These are phyloP conservation scores for Pristionchus japonicus DNA, from an alignment of 2,888 invertebrate species.

Conservation along the genomic window DNA sequence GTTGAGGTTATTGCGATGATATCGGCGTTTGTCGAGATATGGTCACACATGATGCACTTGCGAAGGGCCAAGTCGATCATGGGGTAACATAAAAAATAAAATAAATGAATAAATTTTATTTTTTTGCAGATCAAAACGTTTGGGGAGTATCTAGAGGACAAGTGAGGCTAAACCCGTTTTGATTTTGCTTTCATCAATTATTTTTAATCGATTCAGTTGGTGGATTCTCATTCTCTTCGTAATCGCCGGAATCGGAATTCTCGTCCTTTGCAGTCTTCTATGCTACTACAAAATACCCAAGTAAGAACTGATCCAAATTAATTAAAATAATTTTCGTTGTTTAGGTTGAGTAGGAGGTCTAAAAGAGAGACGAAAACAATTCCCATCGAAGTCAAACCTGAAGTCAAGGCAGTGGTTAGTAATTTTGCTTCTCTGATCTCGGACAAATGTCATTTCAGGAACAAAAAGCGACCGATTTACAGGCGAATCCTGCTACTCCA, in stretches of 20 bases:
- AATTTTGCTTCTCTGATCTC: not conserved
- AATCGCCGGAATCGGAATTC: not conserved
- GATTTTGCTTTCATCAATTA: too few species aligned
- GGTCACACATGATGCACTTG: not conserved
- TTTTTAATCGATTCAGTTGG: not conserved
- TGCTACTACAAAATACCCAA: conserved; percentile 27
- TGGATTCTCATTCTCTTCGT: not conserved
- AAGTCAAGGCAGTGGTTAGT: not conserved
- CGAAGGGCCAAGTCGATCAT: not conserved
- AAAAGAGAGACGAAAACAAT: not conserved
- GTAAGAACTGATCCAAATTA: not conserved
- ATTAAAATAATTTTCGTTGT: not conserved
- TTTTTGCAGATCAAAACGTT: not conserved
- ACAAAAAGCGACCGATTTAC: not conserved
- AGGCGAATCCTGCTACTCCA: not conserved
- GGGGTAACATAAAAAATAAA: not conserved
- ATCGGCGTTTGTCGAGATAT: not conserved
- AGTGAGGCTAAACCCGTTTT: too few species aligned
- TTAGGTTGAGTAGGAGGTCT: not conserved
- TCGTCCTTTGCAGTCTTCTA: not conserved
- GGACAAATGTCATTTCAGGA: not conserved
- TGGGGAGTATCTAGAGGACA: not conserved
- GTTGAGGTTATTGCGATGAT: not conserved
- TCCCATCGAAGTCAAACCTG: not conserved
- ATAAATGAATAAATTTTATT: too few species aligned